A percentile compares a stretch with the other conserved stretches of the same genome.
Evolutionary conservation across 2,888 invertebrate genomes (phyloP).

Genomic region (Sialis fuliginosa): DNA sequence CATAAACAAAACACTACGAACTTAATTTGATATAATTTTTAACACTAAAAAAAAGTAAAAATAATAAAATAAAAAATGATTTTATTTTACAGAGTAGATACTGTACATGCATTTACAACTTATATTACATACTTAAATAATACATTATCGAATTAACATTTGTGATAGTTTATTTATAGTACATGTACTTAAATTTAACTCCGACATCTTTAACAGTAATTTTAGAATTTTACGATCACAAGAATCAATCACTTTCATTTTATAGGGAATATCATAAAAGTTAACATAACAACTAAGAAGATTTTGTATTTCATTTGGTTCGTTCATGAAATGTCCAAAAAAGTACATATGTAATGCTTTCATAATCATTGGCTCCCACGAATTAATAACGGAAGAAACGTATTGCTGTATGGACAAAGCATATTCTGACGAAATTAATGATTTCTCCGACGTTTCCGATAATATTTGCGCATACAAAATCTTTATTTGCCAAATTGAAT

Average conservation of each 20-base stretch:
- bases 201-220: no score
- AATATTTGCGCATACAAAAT: conserved; percentile 39
- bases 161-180: no score
- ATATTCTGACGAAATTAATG: conserved; percentile 39
- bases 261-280: conserved; percentile 37
- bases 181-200: no score
- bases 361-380: conserved; percentile 31
- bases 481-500: conserved; percentile 62
- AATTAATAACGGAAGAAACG: conserved; percentile 31
- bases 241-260: conserved; percentile 8
- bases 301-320: conserved; percentile 20
- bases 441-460: conserved; percentile 26
- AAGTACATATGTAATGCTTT: conserved; percentile 32
- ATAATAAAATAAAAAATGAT: no score
- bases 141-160: no score
- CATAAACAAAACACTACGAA: no score
- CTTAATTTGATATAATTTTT: no score
- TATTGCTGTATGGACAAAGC: conserved; percentile 42
- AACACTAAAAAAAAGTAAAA: no score
- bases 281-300: conserved; percentile 35
- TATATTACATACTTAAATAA: no score
- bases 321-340: conserved; percentile 21
- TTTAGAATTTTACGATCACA: neutral
- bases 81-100: no score
- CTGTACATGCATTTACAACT: no score